These are phyloP conservation scores for Poecile atricapillus DNA, from an alignment of 2,113 vertebrate species.

Conservation along the genomic window DNA sequence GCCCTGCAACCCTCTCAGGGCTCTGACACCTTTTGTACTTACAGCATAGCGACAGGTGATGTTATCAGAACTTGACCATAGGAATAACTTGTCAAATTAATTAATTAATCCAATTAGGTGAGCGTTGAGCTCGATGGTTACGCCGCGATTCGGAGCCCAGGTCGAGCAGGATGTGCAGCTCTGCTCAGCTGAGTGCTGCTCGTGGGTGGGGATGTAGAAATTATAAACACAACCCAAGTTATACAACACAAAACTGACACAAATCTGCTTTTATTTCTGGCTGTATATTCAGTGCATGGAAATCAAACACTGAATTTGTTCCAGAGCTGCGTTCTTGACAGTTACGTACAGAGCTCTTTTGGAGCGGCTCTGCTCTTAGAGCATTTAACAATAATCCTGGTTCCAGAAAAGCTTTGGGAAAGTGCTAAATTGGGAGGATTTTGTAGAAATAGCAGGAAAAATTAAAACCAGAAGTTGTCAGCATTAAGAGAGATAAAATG, in stretches of 20 bases:
- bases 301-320: neutral
- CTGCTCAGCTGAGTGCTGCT: neutral
- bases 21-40: neutral
- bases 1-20: neutral
- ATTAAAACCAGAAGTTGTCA: neutral
- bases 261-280: neutral
- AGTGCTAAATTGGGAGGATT: neutral
- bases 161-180: neutral
- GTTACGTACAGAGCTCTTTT: neutral
- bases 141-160: rapidly evolving
- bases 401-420: neutral
- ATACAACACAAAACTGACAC: neutral
- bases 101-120: neutral
- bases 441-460: neutral
- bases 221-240: neutral
- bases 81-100: neutral
- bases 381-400: neutral
- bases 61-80: neutral
- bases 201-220: neutral
- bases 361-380: neutral
- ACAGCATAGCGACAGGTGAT: rapidly evolving
- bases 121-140: neutral
- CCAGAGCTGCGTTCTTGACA: rapidly evolving
- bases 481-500: neutral
- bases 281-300: neutral